Evolutionary conservation across 1,140 invertebrate species (phyloP).

Genomic region (Drosophila fuyamai): DNA sequence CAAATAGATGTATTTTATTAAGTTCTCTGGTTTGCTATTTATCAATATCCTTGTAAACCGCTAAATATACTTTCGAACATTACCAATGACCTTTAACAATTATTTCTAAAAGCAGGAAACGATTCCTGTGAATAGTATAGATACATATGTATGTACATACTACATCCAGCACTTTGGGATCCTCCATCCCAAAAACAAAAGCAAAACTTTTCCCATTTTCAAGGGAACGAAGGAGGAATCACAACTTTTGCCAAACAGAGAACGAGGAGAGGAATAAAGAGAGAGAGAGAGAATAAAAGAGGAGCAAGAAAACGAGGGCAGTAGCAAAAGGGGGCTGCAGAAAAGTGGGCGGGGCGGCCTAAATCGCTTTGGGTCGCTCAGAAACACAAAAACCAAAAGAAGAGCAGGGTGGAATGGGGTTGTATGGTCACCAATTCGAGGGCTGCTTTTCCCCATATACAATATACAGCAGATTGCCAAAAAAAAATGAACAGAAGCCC

Average conservation of each 20-base stretch:
- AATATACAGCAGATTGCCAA: slow-evolving; percentile 33
- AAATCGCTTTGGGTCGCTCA: slow-evolving; percentile 25
- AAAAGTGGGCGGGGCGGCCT: slow-evolving; percentile 27
- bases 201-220: slow-evolving; percentile 16
- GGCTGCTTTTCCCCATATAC: slow-evolving; percentile 39
- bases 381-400: slow-evolving; percentile 28
- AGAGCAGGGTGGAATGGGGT: slow-evolving; percentile 19
- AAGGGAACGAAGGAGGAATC: not conserved
- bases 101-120: not conserved
- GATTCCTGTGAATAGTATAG: not conserved
- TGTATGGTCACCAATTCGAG: slow-evolving; percentile 30
- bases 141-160: not conserved
- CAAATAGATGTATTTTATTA: not conserved
- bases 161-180: slow-evolving; percentile 4
- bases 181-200: slow-evolving; percentile 1
- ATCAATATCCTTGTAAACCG: not conserved
- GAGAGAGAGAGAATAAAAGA: not conserved
- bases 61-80: not conserved
- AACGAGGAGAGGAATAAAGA: not conserved
- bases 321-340: slow-evolving; percentile 14
- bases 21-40: not conserved
- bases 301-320: slow-evolving; percentile 40
- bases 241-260: slow-evolving; percentile 12
- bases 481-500: slow-evolving; percentile 10
- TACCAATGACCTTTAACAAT: not conserved